These are phyloP conservation scores for Caenorhabditis drosophilae DNA, from an alignment of 2,888 invertebrate genomes.

Conservation along the genomic window DNA sequence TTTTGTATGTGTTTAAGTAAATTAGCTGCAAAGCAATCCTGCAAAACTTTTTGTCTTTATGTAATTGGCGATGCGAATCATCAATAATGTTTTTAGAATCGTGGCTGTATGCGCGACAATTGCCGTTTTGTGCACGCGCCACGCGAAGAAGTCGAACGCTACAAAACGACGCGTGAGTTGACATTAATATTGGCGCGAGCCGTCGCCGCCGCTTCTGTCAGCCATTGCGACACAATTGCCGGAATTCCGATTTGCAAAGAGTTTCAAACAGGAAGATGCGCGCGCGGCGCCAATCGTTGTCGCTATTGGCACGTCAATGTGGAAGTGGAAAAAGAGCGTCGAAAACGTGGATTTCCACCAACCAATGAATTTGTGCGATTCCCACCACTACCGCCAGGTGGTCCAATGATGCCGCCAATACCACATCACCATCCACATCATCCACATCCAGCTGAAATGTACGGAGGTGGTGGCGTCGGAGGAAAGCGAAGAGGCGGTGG, in stretches of 20 bases:
- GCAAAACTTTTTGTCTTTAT: neutral
- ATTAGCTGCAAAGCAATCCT: neutral
- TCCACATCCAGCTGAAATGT: no score
- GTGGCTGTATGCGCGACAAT: constrained; percentile 78
- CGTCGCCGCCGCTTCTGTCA: constrained; percentile 69
- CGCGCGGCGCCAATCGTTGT: constrained; percentile 63
- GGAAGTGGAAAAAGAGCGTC: constrained; percentile 67
- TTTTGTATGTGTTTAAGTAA: no score
- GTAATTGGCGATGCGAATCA: neutral
- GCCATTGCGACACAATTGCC: constrained; percentile 65
- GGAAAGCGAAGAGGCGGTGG: constrained; percentile 20
- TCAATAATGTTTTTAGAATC: constrained; percentile 72
- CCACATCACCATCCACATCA: no score
- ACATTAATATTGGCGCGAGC: constrained; percentile 73
- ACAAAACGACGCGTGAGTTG: constrained; percentile 78
- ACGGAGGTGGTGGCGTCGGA: constrained; percentile 25
- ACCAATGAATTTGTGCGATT: constrained; percentile 14
- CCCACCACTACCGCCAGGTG: constrained; percentile 1
- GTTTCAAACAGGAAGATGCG: constrained; percentile 65
- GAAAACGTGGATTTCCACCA: constrained; percentile 72
- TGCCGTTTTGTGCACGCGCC: constrained; percentile 76
- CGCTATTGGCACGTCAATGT: constrained; percentile 68
- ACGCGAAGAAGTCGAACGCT: constrained; percentile 78
- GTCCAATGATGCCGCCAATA: neutral
- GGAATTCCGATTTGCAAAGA: constrained; percentile 69